phyloP scores from a whole-genome alignment of 2,888 invertebrate species.

The Pyrochroa serraticornis region DNA sequence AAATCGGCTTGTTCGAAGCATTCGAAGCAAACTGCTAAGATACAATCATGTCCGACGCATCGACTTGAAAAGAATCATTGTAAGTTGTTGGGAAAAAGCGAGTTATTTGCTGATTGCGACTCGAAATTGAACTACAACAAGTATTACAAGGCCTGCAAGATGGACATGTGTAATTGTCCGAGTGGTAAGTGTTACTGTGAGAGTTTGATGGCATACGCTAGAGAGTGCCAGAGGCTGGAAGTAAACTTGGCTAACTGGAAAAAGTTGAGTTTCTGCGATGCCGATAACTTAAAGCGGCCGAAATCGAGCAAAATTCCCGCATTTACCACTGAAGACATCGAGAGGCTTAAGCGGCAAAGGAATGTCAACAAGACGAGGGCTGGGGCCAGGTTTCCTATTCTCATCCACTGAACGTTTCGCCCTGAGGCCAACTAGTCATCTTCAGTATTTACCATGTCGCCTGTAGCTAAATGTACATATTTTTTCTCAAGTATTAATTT shows the following conservation, averaged over 20 bases:
- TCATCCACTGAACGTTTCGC: constrained; percentile 34
- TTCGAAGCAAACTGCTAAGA: constrained; percentile 53
- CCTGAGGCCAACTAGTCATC: constrained; percentile 49
- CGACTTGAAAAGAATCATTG: constrained; percentile 43
- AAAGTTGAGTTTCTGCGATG: constrained; percentile 51
- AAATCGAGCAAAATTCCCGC: constrained; percentile 17
- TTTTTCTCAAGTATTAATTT: neutral
- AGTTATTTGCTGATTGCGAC: constrained; percentile 77
- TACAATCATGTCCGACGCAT: constrained; percentile 34
- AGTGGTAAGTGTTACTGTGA: constrained; percentile 85
- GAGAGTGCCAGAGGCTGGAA: constrained; percentile 82
- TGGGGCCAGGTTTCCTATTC: constrained; percentile 32
- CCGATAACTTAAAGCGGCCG: neutral
- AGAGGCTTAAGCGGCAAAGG: constrained; percentile 27
- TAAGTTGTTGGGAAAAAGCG: constrained; percentile 51
- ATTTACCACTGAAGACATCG: constrained; percentile 34
- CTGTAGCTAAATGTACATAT: constrained; percentile 15
- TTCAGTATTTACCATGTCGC: constrained; percentile 47
- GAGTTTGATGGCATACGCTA: constrained; percentile 86
- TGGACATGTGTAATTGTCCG: constrained; percentile 84
- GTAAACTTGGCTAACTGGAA: constrained; percentile 76
- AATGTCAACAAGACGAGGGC: constrained; percentile 26
- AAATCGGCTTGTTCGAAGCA: constrained; percentile 69
- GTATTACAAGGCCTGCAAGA: constrained; percentile 84
- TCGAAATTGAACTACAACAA: constrained; percentile 79